Evolutionary conservation across 2,113 vertebrate species (phyloP).

Genomic region (Mesoclemmys tuberculata): DNA sequence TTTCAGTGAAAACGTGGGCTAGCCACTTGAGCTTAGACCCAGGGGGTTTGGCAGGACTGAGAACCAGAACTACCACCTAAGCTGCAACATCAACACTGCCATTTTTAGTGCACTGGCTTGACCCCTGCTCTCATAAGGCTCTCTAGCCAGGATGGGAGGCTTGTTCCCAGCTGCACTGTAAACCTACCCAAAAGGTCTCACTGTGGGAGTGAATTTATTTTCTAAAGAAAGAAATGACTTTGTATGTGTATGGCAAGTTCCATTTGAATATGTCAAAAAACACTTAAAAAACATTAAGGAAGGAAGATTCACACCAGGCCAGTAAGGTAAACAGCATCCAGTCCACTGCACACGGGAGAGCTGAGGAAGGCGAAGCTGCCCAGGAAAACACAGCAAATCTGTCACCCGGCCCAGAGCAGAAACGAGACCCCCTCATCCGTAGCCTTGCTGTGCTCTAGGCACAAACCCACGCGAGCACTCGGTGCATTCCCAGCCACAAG

Average conservation of each 20-base stretch:
- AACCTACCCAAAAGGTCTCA: background rate
- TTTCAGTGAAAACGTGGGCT: background rate
- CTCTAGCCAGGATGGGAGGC: background rate
- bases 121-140: background rate
- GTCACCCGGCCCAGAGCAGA: too few species aligned
- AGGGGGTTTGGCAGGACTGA: background rate
- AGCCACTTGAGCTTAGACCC: background rate
- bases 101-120: background rate
- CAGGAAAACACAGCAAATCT: too few species aligned
- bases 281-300: background rate
- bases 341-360: background rate
- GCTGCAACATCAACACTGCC: background rate
- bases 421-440: background rate
- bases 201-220: background rate
- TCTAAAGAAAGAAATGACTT: background rate
- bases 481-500: background rate
- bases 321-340: background rate
- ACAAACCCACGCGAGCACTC: background rate
- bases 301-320: background rate
- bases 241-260: background rate
- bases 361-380: background rate
- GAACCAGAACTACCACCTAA: background rate
- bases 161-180: background rate
- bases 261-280: background rate
- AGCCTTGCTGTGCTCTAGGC: background rate